phyloP scores from a whole-genome alignment of 2,797 vertebrate species.

The Spinus olivaceus region DNA sequence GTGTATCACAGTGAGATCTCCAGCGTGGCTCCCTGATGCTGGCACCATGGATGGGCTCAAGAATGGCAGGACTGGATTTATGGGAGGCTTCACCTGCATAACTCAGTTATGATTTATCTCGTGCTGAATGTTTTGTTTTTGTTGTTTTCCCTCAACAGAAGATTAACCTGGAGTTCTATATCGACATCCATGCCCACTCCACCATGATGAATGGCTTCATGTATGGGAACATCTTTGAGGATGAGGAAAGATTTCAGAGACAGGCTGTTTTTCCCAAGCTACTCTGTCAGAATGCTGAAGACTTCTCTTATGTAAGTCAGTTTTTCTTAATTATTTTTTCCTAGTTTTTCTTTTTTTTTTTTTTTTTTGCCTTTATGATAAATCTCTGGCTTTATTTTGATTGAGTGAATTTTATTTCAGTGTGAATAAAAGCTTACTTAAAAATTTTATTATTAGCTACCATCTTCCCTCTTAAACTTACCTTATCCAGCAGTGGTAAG shows the following conservation, averaged over 20 bases:
- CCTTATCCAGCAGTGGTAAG: neutral
- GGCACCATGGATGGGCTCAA: neutral
- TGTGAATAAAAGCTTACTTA: neutral
- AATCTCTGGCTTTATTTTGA: neutral
- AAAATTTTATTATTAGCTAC: neutral
- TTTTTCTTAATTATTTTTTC: neutral
- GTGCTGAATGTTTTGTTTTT: neutral
- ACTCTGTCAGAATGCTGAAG: constrained; percentile 92
- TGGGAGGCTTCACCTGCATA: neutral
- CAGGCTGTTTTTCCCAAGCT: constrained; percentile 94
- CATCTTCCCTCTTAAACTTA: neutral
- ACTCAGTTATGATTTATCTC: constrained; percentile 32
- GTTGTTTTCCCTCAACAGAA: constrained; percentile 77
- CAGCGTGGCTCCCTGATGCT: neutral
- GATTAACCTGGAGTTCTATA: constrained; percentile 96
- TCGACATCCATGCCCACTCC: constrained; percentile 97
- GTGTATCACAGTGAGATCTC: neutral
- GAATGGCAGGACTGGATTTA: neutral
- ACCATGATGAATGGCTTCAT: constrained; percentile 99
- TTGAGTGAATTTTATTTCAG: neutral
- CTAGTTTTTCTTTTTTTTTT: neutral
- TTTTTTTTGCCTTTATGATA: neutral
- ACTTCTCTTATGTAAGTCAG: constrained; percentile 93
- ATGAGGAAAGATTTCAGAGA: constrained; percentile 91
- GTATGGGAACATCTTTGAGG: constrained; percentile 98